Percentiles rank a stretch among this genome's conserved stretches.
phyloP scores from a whole-genome alignment of 2,797 vertebrate genomes.

The Molossus molossus region DNA sequence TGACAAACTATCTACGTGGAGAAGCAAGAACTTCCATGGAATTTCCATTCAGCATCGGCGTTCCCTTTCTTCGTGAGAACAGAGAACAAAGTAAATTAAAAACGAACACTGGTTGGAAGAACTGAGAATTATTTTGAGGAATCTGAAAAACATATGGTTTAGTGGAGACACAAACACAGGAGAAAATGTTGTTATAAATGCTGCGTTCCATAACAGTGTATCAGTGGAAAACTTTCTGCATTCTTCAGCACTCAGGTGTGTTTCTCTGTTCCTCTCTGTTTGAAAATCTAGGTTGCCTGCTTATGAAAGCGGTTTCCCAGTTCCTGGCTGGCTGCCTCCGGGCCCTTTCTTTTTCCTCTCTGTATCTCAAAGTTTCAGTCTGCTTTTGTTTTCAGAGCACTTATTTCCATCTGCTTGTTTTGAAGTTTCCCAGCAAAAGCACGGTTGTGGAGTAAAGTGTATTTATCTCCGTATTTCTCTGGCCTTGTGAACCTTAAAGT shows the following conservation, averaged over 20 bases:
- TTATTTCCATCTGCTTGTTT: constrained; percentile 41
- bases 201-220: not conserved
- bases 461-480: not conserved
- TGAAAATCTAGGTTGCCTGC: not conserved
- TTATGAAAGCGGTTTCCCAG: not conserved
- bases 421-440: not conserved
- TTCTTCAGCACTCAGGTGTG: not conserved
- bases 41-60: not conserved
- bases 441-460: not conserved
- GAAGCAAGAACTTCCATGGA: not conserved
- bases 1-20: not conserved
- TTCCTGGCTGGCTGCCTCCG: not conserved
- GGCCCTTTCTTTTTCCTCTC: not conserved
- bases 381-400: not conserved
- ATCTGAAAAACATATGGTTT: not conserved
- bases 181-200: not conserved
- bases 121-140: not conserved
- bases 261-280: not conserved
- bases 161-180: not conserved
- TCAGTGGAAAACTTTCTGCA: not conserved
- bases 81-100: constrained; percentile 22
- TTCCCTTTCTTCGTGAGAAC: not conserved
- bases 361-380: not conserved
- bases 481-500: not conserved
- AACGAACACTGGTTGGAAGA: not conserved